Conservation (phyloP, 2,797 vertebrate species). For the Eupleurogrammus muticus region DNA sequence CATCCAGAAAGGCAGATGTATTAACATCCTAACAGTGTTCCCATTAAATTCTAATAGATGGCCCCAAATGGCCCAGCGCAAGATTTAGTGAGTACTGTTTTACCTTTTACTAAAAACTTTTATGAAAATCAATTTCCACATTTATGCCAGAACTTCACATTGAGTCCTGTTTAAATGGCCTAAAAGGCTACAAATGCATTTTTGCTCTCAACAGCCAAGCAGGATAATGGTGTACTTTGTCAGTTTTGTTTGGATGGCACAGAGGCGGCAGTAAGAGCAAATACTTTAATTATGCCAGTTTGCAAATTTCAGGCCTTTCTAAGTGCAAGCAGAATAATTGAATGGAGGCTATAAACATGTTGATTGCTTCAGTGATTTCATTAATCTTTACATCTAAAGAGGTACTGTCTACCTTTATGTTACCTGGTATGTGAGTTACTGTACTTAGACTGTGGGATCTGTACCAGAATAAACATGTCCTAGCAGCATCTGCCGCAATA, state of each 20-base stretch:
- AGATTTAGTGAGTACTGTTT: slow-evolving; percentile 18
- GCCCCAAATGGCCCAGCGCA: slow-evolving; percentile 20
- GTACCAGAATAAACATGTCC: not conserved
- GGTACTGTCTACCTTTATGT: slow-evolving; percentile 10
- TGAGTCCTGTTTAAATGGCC: slow-evolving; percentile 29
- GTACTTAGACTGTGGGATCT: not conserved
- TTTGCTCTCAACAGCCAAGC: slow-evolving; percentile 23
- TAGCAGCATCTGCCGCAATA: not conserved
- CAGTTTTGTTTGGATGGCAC: slow-evolving; percentile 37
- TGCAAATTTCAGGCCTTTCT: slow-evolving; percentile 33
- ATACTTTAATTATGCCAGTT: slow-evolving; percentile 28
- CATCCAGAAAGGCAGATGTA: slow-evolving; percentile 34
- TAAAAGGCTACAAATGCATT: slow-evolving; percentile 42
- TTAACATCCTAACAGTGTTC: slow-evolving; percentile 31
- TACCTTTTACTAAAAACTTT: slow-evolving; percentile 23
- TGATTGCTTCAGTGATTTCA: slow-evolving; percentile 14
- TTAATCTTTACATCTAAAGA: slow-evolving; percentile 1
- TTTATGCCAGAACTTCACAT: slow-evolving; percentile 22
- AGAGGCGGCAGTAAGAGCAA: slow-evolving; percentile 13
- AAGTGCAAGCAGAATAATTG: slow-evolving; percentile 17
- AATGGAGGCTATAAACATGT: not conserved
- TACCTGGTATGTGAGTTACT: not conserved
- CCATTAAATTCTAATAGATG: slow-evolving; percentile 39
- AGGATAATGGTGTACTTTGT: slow-evolving; percentile 35
- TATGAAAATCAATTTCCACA: slow-evolving; percentile 35